Percentiles rank a stretch among this genome's conserved stretches.
Evolutionary conservation across 1,140 invertebrate genomes (phyloP).

Genomic region (Drosophila nannoptera): DNA sequence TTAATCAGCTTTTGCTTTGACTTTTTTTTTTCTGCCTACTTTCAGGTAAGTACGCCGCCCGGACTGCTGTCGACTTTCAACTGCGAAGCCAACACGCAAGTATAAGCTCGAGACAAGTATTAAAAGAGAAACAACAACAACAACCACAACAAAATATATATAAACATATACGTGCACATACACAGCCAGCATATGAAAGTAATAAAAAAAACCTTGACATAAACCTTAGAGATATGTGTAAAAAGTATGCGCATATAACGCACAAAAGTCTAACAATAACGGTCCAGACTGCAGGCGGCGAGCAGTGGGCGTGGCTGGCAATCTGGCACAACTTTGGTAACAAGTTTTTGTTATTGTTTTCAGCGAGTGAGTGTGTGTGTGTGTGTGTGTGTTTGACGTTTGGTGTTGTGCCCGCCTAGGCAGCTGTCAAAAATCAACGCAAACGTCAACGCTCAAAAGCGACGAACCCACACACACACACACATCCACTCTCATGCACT

Average conservation of each 20-base stretch:
- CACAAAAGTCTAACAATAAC: conserved; percentile 73
- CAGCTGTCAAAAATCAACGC: conserved; percentile 77
- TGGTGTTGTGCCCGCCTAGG: conserved; percentile 59
- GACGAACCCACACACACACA: conserved; percentile 46
- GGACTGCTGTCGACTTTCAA: conserved; percentile 69
- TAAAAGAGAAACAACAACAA: conserved; percentile 39
- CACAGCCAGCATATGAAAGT: conserved; percentile 51
- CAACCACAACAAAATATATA: conserved; percentile 53
- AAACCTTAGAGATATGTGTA: conserved; percentile 73
- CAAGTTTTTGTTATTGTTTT: conserved; percentile 76
- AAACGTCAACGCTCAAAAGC: conserved; percentile 73
- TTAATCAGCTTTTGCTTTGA: conserved; percentile 70
- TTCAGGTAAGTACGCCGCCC: conserved; percentile 71
- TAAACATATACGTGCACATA: conserved; percentile 4
- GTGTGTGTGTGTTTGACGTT: conserved; percentile 36
- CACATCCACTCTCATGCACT: conserved; percentile 13
- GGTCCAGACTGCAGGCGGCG: background rate
- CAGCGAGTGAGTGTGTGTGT: conserved; percentile 9
- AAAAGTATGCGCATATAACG: conserved; percentile 57
- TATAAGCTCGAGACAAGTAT: conserved; percentile 42
- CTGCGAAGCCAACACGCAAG: conserved; percentile 62
- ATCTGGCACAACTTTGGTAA: conserved; percentile 74
- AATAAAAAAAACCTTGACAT: conserved; percentile 76
- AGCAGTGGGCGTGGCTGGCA: conserved; percentile 45
- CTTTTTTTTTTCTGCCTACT: conserved; percentile 53